Evolutionary conservation across 2,888 invertebrate genomes (phyloP).

Genomic region (Tuberolachnus salignus): DNA sequence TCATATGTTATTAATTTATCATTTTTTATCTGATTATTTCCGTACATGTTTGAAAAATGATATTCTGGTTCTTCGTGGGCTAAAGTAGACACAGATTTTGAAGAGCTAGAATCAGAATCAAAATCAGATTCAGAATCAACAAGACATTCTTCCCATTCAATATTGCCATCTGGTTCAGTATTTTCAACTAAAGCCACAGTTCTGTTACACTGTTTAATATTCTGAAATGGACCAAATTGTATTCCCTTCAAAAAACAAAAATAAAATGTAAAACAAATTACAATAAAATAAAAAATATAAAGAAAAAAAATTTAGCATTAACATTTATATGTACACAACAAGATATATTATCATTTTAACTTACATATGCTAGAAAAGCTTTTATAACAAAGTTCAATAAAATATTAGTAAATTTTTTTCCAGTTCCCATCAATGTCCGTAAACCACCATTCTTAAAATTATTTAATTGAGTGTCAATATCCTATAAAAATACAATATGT

Average conservation of each 20-base stretch:
- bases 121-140: constrained; percentile 16
- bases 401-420: constrained; percentile 43
- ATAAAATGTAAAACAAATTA: neutral
- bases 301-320: too few relatives aligned
- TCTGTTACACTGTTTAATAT: constrained; percentile 3
- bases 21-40: neutral
- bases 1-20: constrained; percentile 19
- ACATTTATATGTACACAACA: too few relatives aligned
- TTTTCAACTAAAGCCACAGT: constrained; percentile 5
- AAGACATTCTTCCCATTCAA: constrained; percentile 38
- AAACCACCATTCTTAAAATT: constrained; percentile 34
- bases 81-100: neutral
- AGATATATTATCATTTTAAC: neutral
- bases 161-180: constrained; percentile 36
- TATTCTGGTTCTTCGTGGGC: constrained; percentile 2
- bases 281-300: neutral
- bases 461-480: constrained; percentile 35
- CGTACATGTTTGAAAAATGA: constrained; percentile 47
- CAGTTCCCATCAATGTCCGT: constrained; percentile 40
- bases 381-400: constrained; percentile 11
- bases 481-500: constrained; percentile 19
- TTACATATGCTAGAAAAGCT: constrained; percentile 34
- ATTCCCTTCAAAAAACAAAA: constrained; percentile 24
- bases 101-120: constrained; percentile 15
- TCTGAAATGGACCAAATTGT: constrained; percentile 20